Base-by-base conservation (phyloP, 2,797 vertebrate species). In the Spea hammondii region DNA sequence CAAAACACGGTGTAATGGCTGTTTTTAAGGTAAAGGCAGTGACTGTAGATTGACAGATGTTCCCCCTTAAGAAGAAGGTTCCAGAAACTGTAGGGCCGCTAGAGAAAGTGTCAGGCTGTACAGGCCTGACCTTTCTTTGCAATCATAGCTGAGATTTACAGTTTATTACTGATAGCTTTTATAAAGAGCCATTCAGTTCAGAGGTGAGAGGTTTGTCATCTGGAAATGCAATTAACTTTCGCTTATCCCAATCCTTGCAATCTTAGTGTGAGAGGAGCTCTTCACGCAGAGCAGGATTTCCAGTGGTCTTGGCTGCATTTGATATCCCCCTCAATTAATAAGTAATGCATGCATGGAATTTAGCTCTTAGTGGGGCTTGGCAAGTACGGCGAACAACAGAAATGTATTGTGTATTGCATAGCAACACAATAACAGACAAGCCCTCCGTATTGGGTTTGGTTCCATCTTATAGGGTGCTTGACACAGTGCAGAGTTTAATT, bases 151-250 rank as follows among this genome's bases (percentile, higher is more conserved):
- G 93, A 94, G 92, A 94, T 93, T 94, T 94, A 94, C 92, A 93
- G 93, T 94, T 93, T 94, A 94, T 94, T 93, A 94, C 91, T 93
- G 91, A 93, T 93, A 93, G 93, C 93, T 93, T 94, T 93, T 93
- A 93, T 94, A 94, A 94, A 93, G 93, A 93, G 92, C 91, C 90
- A 93, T 93, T 93, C 93, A 93, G 92, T 94, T 93, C 93, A 92
- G 92, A 93, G 92, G 93, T 93, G 92, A 94, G 93, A 92, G 92
- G 92, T 92, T 93, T 94, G 93, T 94, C 92, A 93, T 94, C 92
- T 93, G 93, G 93, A 94, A 94, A 94, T 91, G 92, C 93, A 94
- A 93, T 94, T 94, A 93, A 93, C 92, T 93, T 91, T 91, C 90
- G 88, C 92, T 91, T 92, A 90, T 92, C 91, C 93, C 91, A 93